Percentiles rank a stretch among this genome's conserved stretches.
phyloP scores from a whole-genome alignment of 2,113 vertebrate genomes.

The Cygnus atratus region DNA sequence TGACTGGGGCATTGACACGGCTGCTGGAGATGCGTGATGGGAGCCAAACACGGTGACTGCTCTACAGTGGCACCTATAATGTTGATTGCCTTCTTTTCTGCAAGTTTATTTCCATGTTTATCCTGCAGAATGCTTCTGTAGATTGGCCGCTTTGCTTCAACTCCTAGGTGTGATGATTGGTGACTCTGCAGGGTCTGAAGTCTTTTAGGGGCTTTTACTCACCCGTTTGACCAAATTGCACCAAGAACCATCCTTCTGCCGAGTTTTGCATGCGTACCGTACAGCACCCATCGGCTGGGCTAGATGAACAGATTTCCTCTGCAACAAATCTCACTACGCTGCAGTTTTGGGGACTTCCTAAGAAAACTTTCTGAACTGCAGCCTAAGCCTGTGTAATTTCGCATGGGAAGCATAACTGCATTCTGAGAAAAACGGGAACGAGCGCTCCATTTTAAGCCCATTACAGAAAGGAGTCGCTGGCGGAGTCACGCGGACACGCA shows the following conservation, averaged over 20 bases:
- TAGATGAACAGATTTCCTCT: slow-evolving; percentile 4
- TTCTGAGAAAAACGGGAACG: slow-evolving; percentile 53
- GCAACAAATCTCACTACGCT: not conserved
- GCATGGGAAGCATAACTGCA: slow-evolving; percentile 19
- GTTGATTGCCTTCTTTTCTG: not conserved
- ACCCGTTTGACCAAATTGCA: not conserved
- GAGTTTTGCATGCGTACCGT: not conserved
- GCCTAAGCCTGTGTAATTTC: not conserved
- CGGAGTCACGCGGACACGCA: not conserved
- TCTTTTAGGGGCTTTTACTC: not conserved
- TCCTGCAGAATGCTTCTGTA: not conserved
- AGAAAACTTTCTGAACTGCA: slow-evolving; percentile 16
- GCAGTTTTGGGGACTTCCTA: not conserved
- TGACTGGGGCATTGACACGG: not conserved
- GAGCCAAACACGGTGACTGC: not conserved
- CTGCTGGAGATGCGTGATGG: not conserved
- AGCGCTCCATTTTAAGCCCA: slow-evolving; percentile 26
- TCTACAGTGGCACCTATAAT: not conserved
- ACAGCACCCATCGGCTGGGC: not conserved
- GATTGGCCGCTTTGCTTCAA: not conserved
- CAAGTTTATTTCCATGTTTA: not conserved
- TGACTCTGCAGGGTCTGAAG: not conserved
- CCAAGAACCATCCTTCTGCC: not conserved
- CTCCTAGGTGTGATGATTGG: not conserved
- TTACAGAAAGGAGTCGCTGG: slow-evolving; percentile 38